phyloP scores from a whole-genome alignment of 1,140 invertebrate genomes.

The Kradibia gibbosae region DNA sequence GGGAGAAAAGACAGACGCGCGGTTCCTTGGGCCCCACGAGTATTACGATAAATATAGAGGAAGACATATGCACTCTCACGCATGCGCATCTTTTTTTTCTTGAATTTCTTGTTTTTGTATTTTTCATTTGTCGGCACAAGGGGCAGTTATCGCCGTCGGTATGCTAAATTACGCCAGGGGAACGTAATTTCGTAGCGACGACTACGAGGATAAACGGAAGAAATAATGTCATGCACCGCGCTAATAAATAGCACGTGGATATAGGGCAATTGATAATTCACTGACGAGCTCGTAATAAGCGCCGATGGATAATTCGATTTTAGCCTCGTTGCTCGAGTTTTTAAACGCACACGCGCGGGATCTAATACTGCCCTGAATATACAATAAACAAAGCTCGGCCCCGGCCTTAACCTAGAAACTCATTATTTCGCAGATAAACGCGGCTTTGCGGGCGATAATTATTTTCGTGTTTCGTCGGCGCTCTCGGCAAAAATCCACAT shows the following conservation, averaged over 20 bases:
- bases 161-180: slow-evolving; percentile 29
- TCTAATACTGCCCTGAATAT: slow-evolving; percentile 10
- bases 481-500: not conserved
- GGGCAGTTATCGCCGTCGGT: slow-evolving; percentile 33
- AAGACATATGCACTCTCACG: not conserved
- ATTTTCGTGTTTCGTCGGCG: not conserved
- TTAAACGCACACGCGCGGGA: slow-evolving; percentile 3
- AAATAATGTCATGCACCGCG: slow-evolving; percentile 13
- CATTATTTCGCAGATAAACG: not conserved
- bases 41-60: slow-evolving; percentile 50
- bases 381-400: slow-evolving; percentile 3
- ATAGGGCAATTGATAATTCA: slow-evolving; percentile 41
- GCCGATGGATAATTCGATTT: not conserved
- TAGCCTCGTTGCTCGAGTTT: not conserved
- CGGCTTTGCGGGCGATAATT: not conserved
- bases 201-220: not conserved
- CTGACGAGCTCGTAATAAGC: not conserved
- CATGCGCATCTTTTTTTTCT: slow-evolving; percentile 36
- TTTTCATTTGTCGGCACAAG: slow-evolving; percentile 46
- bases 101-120: slow-evolving; percentile 11
- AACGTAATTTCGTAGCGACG: slow-evolving; percentile 23
- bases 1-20: slow-evolving; percentile 17
- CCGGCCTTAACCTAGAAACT: slow-evolving; percentile 29
- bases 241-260: slow-evolving; percentile 7
- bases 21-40: not conserved